Conservation (phyloP, 2,888 invertebrate species). For the Lomographa bimaculata region DNA sequence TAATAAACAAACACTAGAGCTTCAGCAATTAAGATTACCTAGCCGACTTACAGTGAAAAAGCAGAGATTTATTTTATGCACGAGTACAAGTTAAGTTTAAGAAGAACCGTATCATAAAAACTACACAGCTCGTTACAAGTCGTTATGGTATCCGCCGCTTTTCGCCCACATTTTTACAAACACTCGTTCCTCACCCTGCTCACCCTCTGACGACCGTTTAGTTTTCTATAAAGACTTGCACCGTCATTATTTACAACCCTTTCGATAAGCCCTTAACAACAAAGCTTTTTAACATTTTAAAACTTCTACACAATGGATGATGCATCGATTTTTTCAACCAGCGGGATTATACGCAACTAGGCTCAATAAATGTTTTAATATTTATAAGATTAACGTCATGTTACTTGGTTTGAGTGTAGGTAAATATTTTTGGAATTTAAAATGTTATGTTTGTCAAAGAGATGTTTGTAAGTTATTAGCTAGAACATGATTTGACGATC, state of each 20-base stretch:
- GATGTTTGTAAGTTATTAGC: slow-evolving; percentile 35
- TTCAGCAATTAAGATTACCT: too few species aligned
- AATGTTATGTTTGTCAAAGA: slow-evolving; percentile 56
- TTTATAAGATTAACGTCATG: slow-evolving; percentile 81
- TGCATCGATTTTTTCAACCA: slow-evolving; percentile 66
- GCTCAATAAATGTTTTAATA: slow-evolving; percentile 79
- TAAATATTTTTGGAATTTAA: slow-evolving; percentile 42
- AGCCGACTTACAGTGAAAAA: too few species aligned
- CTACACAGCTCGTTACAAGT: too few species aligned
- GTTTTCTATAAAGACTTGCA: slow-evolving; percentile 73
- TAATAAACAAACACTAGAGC: too few species aligned
- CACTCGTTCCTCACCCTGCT: slow-evolving; percentile 27
- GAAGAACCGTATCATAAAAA: too few species aligned
- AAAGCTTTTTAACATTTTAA: slow-evolving; percentile 82
- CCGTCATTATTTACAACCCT: slow-evolving; percentile 83
- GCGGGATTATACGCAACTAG: slow-evolving; percentile 60
- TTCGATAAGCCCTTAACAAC: slow-evolving; percentile 76
- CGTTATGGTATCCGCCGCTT: too few species aligned
- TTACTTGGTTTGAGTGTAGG: slow-evolving; percentile 46
- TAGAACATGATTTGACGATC: too few species aligned
- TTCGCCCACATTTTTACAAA: slow-evolving; percentile 28
- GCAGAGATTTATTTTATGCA: too few species aligned
- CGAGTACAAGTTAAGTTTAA: too few species aligned
- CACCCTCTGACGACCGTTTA: slow-evolving; percentile 60
- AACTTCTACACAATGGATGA: slow-evolving; percentile 72